A percentile compares a stretch with the other conserved stretches of the same genome.
Conservation (phyloP, 2,888 invertebrate genomes). For the Rotaria macrura region DNA sequence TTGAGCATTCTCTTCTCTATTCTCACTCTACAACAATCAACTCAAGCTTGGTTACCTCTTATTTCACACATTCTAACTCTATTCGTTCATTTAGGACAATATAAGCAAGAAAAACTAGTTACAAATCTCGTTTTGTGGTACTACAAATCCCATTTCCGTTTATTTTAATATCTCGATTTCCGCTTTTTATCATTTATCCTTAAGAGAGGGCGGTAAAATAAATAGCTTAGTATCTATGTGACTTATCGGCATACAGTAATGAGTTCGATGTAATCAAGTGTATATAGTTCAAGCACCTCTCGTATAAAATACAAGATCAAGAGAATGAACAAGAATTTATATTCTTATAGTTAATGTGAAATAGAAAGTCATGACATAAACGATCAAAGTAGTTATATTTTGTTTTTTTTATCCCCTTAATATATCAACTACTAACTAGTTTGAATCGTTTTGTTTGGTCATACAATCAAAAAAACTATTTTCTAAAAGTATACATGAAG, state of each 20-base stretch:
- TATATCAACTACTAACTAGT: no score
- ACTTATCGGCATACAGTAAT: background rate
- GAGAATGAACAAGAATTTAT: background rate
- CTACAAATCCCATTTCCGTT: background rate
- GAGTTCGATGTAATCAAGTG: background rate
- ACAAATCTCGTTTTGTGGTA: background rate
- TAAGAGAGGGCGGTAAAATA: background rate
- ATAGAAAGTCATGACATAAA: background rate
- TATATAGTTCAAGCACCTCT: slow-evolving; percentile 3
- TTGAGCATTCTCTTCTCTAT: background rate
- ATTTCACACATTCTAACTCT: background rate
- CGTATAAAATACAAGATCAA: background rate
- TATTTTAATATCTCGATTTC: background rate
- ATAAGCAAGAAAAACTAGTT: background rate
- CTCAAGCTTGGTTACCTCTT: background rate
- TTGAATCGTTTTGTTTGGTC: background rate
- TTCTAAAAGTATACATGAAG: background rate
- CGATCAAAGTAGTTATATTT: background rate
- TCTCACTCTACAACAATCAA: background rate
- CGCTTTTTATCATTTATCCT: background rate
- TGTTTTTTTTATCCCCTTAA: no score
- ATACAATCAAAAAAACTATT: background rate
- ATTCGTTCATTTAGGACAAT: background rate
- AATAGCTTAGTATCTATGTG: background rate
- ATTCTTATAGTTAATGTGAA: background rate